These are phyloP conservation scores for Chromobotia macracanthus DNA, from an alignment of 2,797 vertebrate species.

Conservation along the genomic window DNA sequence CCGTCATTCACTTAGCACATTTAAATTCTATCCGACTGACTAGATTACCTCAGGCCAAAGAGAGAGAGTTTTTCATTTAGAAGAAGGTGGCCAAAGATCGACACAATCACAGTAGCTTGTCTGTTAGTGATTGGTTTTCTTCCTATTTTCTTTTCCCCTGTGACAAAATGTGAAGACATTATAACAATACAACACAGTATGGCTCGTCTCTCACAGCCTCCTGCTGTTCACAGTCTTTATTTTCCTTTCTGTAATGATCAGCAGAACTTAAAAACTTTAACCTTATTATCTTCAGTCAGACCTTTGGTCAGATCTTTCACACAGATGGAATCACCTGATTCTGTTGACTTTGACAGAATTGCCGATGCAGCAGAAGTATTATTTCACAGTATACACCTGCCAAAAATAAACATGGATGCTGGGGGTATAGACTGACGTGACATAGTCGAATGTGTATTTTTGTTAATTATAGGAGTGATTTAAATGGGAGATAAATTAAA, in stretches of 20 bases:
- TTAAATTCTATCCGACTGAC: neutral
- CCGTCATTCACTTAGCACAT: neutral
- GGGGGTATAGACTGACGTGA: neutral
- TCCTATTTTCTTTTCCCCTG: neutral
- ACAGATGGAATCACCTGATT: slow-evolving; percentile 33
- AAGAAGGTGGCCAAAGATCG: neutral
- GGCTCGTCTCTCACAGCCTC: slow-evolving; percentile 9
- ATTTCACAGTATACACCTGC: slow-evolving; percentile 32
- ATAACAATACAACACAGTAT: slow-evolving; percentile 5
- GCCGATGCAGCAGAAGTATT: slow-evolving; percentile 11
- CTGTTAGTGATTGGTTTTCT: neutral
- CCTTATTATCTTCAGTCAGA: neutral
- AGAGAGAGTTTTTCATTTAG: neutral
- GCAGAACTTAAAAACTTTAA: slow-evolving; percentile 26
- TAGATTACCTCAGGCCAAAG: neutral
- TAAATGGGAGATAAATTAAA: neutral
- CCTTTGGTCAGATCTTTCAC: slow-evolving; percentile 18
- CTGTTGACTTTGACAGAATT: slow-evolving; percentile 26
- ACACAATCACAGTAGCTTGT: neutral
- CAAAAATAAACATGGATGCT: neutral
- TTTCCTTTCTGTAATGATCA: slow-evolving; percentile 17
- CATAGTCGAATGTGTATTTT: neutral
- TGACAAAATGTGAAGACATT: slow-evolving; percentile 15
- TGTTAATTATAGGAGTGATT: neutral
- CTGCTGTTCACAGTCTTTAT: slow-evolving; percentile 28